These are phyloP conservation scores for Sapayoa aenigma DNA, from an alignment of 2,113 vertebrate genomes.

Conservation along the genomic window DNA sequence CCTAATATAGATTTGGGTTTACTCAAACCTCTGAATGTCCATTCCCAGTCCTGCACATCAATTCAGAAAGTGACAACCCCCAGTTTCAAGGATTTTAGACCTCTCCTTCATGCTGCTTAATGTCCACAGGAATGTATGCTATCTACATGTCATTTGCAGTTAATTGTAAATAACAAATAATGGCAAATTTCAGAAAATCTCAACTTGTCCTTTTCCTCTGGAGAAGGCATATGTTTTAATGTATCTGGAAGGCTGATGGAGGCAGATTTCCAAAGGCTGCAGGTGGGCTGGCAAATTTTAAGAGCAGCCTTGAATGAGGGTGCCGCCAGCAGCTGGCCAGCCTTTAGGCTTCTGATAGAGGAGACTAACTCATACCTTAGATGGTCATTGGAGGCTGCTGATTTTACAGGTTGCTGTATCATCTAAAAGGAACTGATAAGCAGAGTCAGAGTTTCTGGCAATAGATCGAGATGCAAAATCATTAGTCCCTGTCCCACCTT, in stretches of 20 bases:
- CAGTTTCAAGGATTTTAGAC: neutral
- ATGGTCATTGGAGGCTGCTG: neutral
- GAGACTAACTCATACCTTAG: neutral
- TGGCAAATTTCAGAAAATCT: neutral
- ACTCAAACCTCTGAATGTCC: accelerated
- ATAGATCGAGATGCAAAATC: neutral
- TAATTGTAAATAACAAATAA: neutral
- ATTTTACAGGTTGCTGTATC: neutral
- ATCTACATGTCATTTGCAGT: neutral
- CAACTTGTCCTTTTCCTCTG: neutral
- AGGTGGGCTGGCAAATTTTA: neutral
- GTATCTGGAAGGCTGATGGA: neutral
- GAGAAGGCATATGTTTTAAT: accelerated
- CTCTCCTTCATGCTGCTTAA: neutral
- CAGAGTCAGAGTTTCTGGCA: neutral
- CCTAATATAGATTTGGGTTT: neutral
- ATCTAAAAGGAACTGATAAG: neutral
- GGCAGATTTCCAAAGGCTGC: neutral
- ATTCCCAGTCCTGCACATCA: neutral
- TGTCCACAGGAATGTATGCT: neutral
- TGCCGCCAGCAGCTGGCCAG: neutral
- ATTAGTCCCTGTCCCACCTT: neutral
- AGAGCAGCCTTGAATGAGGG: neutral
- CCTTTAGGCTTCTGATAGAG: neutral
- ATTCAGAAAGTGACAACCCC: neutral